phyloP scores from a whole-genome alignment of 2,888 invertebrate species.

The Laothoe populi region DNA sequence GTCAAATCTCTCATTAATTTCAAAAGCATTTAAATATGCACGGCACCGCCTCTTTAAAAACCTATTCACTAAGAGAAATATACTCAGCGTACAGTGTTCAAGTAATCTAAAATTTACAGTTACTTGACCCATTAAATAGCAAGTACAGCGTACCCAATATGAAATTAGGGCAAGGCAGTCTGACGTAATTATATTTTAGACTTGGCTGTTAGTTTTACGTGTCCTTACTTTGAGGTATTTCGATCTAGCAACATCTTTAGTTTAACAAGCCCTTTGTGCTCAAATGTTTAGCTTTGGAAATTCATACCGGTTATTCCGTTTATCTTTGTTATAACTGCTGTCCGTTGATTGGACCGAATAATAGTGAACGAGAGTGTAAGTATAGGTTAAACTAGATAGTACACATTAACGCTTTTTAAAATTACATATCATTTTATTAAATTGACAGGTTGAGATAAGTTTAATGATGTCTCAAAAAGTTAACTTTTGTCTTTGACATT shows the following conservation, averaged over 20 bases:
- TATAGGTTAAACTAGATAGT: neutral
- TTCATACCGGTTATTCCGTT: neutral
- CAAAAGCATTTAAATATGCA: conserved; percentile 10
- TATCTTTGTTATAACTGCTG: conserved; percentile 4
- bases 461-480: neutral
- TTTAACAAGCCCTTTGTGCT: conserved; percentile 31
- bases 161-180: conserved; percentile 30
- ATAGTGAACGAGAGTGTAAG: neutral
- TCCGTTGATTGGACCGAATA: neutral
- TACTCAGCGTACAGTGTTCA: conserved; percentile 1
- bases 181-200: conserved; percentile 35
- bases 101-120: conserved; percentile 24
- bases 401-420: neutral
- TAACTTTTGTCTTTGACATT: too few species aligned
- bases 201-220: conserved; percentile 33
- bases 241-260: conserved; percentile 21
- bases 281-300: neutral
- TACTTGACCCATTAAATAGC: conserved; percentile 15
- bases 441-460: conserved; percentile 8
- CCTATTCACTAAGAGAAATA: conserved; percentile 5
- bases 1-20: conserved; percentile 22
- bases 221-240: conserved; percentile 33
- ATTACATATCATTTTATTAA: neutral
- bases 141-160: conserved; percentile 21
- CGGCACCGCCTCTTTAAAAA: conserved; percentile 2